Conservation (phyloP, 1,140 invertebrate genomes). For the Batillaria attramentaria region DNA sequence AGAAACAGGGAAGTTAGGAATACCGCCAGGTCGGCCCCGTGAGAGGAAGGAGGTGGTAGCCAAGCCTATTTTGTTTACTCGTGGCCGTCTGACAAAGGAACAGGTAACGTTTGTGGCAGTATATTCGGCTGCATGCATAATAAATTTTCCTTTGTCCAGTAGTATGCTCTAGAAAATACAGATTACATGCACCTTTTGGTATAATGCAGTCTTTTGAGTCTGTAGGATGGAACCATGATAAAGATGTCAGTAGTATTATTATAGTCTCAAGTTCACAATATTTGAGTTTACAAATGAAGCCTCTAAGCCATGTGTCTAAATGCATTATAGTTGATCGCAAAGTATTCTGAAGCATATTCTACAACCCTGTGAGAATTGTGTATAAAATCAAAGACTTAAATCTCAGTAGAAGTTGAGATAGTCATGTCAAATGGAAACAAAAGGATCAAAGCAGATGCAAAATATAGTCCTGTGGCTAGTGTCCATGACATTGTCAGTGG, state of each 20-base stretch:
- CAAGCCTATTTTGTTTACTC: slow-evolving; percentile 11
- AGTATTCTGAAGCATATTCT: no score
- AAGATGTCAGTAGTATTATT: neutral
- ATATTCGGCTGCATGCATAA: neutral
- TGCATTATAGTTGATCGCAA: no score
- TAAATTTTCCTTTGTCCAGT: neutral
- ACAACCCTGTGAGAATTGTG: neutral
- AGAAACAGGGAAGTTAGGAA: neutral
- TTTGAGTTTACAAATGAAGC: neutral
- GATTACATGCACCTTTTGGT: neutral
- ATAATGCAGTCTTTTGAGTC: neutral
- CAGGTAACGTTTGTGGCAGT: neutral
- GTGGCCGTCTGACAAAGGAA: slow-evolving; percentile 4
- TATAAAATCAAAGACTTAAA: neutral
- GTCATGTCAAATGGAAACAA: neutral
- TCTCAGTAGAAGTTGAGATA: neutral
- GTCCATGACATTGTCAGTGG: no score
- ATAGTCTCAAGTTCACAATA: neutral
- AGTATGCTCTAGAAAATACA: neutral
- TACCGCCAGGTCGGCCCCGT: slow-evolving; percentile 13
- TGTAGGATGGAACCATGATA: neutral
- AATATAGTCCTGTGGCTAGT: neutral
- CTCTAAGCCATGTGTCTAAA: no score
- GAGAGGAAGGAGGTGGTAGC: slow-evolving; percentile 16
- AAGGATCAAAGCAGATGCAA: neutral